These are phyloP conservation scores for Larimichthys polyactis DNA, from an alignment of 2,113 vertebrate species.

Conservation along the genomic window DNA sequence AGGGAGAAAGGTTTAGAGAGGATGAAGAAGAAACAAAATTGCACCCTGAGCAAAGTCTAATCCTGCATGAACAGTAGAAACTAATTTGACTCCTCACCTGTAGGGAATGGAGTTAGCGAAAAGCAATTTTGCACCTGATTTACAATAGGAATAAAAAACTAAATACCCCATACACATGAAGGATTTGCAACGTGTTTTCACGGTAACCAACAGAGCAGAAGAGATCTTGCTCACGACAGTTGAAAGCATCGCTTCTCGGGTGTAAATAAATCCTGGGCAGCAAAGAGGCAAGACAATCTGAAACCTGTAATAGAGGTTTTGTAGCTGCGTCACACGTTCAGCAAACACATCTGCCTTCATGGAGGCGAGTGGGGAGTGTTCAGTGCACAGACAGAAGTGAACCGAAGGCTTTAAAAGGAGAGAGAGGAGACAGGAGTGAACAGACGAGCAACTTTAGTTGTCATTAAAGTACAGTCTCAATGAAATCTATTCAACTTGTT, in stretches of 20 bases:
- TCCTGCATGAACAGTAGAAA: not conserved
- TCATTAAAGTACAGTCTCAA: too few species aligned
- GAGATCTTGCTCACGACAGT: slow-evolving; percentile 18
- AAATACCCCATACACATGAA: not conserved
- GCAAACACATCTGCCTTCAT: not conserved
- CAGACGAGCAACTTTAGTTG: too few species aligned
- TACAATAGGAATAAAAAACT: slow-evolving; percentile 15
- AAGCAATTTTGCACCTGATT: slow-evolving; percentile 33
- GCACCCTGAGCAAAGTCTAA: not conserved
- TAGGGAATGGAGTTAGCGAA: not conserved
- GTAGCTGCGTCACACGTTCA: not conserved
- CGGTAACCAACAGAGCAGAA: slow-evolving; percentile 35
- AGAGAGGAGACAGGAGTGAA: not conserved
- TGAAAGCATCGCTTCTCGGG: slow-evolving; percentile 48
- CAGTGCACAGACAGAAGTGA: not conserved
- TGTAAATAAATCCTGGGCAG: slow-evolving; percentile 50
- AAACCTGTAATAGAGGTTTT: slow-evolving; percentile 33
- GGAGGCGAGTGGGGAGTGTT: not conserved
- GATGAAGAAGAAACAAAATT: not conserved
- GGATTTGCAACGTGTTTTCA: slow-evolving; percentile 12
- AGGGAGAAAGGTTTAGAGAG: not conserved
- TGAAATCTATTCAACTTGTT: too few species aligned
- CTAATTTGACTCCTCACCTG: slow-evolving; percentile 31
- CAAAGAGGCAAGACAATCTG: slow-evolving; percentile 15
- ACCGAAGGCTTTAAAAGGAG: not conserved